phyloP scores from a whole-genome alignment of 2,888 invertebrate species.

The Neoitamus cyanurus region DNA sequence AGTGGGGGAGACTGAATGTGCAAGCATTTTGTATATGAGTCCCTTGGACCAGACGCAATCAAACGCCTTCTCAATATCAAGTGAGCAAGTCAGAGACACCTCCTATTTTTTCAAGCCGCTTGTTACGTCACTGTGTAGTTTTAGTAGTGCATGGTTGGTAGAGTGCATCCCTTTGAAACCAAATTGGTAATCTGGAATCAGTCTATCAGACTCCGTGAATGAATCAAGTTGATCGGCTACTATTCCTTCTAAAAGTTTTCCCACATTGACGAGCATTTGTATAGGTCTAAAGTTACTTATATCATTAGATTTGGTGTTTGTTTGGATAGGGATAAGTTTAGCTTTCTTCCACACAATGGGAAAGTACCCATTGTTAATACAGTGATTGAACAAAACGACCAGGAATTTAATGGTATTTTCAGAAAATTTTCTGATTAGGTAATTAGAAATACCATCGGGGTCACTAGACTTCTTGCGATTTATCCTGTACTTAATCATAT shows the following conservation, averaged over 20 bases:
- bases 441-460: background rate
- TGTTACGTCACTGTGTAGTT: background rate
- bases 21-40: no score
- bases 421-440: background rate
- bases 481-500: background rate
- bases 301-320: background rate
- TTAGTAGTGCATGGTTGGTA: background rate
- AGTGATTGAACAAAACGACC: background rate
- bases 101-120: background rate
- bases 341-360: background rate
- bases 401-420: background rate
- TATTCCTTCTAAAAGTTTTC: background rate
- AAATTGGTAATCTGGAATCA: background rate
- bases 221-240: background rate
- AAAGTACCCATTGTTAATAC: no score
- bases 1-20: no score
- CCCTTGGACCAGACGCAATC: no score
- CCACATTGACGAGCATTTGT: background rate
- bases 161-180: background rate
- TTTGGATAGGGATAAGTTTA: background rate
- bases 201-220: background rate
- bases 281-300: background rate
- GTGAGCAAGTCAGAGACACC: background rate
- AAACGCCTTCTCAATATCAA: no score
- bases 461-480: background rate